Base-by-base conservation (phyloP, 2,888 invertebrate species). In the Tanypteryx hageni region DNA sequence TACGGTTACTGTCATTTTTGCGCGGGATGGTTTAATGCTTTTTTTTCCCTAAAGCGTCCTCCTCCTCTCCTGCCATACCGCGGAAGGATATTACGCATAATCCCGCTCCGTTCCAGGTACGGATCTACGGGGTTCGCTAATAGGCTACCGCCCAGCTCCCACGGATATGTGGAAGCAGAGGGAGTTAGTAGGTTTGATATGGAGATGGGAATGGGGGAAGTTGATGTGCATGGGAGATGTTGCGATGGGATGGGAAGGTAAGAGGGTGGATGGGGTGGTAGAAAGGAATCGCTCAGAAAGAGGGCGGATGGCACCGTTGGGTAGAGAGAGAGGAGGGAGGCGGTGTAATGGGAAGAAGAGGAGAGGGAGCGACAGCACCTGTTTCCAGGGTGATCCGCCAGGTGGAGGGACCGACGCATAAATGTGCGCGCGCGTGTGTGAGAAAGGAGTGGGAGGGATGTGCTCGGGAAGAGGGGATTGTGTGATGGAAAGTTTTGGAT, bases 351-450 rank as follows among this genome's bases (percentile, higher is more conserved):
- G 44, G 44, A 11, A 18, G 57, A 57, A 57, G 81, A 4, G 85
- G 22, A 58, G 57, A 57, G 10, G 58, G 57, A n/a, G 83, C 13
- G 58, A 44, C 31, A 18, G 85, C 57, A 85, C 85, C 58, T 61
- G 86, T 86, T 86, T 86, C 31, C 16, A 4, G 61, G 61, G 31
- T 18, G 16, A 31, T 86, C 86, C 86, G 86, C 61, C 61, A 86
- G 61, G 61, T 86, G 61, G 86, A 9, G 83, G 57, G 83, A 56
- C 56, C 56, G 56, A 56, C 83, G 83, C 7, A 44, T 44, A 18
- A 13, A 18, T 56, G 7, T 11, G 3, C 27, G 3, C 57, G 83
- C 83, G 83, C 83, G 18, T 57, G 56, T n/a, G 83, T 57, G 83
- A 64, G 18, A n/a, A 11, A 56, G 56, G 14, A n/a, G 14, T 31